Evolutionary conservation across 2,113 vertebrate species (phyloP), one percentile per base, ranked within the genome.

Genomic region (Melanerpes formicivorus): DNA sequence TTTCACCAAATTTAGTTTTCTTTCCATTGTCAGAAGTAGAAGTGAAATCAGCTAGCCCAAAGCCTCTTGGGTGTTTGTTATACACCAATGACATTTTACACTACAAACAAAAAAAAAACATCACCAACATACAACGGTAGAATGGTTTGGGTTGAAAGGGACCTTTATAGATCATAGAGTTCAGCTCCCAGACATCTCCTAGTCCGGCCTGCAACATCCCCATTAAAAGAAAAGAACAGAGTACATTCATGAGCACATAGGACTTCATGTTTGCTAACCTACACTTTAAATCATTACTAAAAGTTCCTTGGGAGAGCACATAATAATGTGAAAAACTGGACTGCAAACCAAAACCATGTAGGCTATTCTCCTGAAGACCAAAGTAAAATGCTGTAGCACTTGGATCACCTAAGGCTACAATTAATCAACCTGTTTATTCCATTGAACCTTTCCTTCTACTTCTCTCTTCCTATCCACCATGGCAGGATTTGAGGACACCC

Each of bases 401-500:
- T 40, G 15, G 77, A 90, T 34, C n/a, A 64, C 58, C 70, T 74
- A 67, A 90, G 66, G 77, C n/a, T n/a, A n/a, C 32, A 95, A 95
- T 64, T 64, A 83, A 88, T 73, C 10, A 44, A 63, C 60, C 84
- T 70, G 27, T 44, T 95, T 70, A 74, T 66, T 92, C 82, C 79
- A 5, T 7, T 72, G 71, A 81, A 87, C 69, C 88, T 44, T 86
- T 84, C 25, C 56, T 65, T 71, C 15, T 60, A 9, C 30, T 85
- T 80, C 32, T 80, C 30, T 74, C 76, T 66, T 71, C 79, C 69
- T 78, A 58, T 46, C 58, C 75, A 73, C 87, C 50, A 46, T 7
- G 4, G 5, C 63, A 92, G 81, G 90, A 89, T 90, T 93, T 95
- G 34, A 93, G 96, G 97, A 97, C 96, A 93, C 88, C 91, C 95